Evolutionary conservation across 2,113 vertebrate genomes (phyloP), one percentile per base, ranked within the genome.

Genomic region (Phylloscopus trochilus): DNA sequence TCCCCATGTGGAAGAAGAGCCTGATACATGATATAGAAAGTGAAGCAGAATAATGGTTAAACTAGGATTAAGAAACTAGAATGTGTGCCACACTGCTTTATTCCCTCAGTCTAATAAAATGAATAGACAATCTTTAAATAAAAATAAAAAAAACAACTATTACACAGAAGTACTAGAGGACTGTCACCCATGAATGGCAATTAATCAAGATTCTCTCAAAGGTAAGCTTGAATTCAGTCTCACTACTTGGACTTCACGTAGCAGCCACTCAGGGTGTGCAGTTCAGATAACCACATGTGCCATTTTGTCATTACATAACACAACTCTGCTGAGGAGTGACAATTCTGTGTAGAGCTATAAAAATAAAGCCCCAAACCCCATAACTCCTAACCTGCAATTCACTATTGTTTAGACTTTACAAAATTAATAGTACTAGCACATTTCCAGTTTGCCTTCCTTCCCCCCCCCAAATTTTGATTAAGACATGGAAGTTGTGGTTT

Each of bases 261-360:
- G 19, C 8, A 62, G 15, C 15, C 46, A 27, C 49, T 74, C 31
- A 33, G 6, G 22, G 19, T 7, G 15, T 21, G 16, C 11, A 11
- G 23, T 13, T 46, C 30, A 5, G 2, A n/a, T 37, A 62, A 58
- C 31, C 15, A 14, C 15, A 55, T 0, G 1, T 28, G 5, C 30
- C 17, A 15, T 69, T 82, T 15, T 35, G 9, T 43, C 37, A 33
- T n/a, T 55, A 18, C 13, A 15, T 37, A 72, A 67, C 31, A 47
- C n/a, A 49, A 6, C 27, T 60, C 66, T 74, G 19, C 7, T 12
- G 8, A 35, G 26, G 52, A 55, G 20, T 1, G n/a, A 15, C 6
- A 67, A 21, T 15, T 70, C 35, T 39, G 24, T 7, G 7, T 8
- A 39, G 13, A 62, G 44, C 3, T 56, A 6, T 30, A 53, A 87